Evolutionary conservation across 2,797 vertebrate species (phyloP).

Genomic region (Falco naumanni): DNA sequence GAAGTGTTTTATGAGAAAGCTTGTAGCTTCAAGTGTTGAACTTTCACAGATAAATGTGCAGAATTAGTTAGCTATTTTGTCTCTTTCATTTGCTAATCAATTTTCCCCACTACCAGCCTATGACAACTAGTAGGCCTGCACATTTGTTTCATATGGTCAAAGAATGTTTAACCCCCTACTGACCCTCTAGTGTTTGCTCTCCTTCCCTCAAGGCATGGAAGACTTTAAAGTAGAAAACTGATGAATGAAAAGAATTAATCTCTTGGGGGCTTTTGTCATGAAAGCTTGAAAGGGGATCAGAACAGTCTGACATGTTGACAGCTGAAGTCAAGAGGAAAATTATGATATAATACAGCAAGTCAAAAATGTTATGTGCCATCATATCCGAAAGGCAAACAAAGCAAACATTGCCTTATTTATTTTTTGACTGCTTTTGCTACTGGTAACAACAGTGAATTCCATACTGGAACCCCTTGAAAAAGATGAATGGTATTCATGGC

Average conservation of each 20-base stretch:
- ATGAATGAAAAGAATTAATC: constrained; percentile 69
- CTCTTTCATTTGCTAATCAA: constrained; percentile 67
- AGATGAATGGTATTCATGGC: not conserved
- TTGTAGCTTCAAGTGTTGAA: constrained; percentile 40
- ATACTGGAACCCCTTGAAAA: not conserved
- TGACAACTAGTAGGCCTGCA: constrained; percentile 44
- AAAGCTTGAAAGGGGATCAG: constrained; percentile 60
- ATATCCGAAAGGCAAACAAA: constrained; percentile 6
- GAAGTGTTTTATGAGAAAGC: constrained; percentile 51
- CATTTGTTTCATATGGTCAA: constrained; percentile 61
- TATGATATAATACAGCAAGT: constrained; percentile 61
- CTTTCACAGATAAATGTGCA: constrained; percentile 53
- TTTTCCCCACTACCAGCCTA: constrained; percentile 53
- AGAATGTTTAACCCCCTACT: constrained; percentile 65
- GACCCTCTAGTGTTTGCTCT: constrained; percentile 53
- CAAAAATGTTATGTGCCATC: constrained; percentile 36
- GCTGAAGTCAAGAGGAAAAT: constrained; percentile 66
- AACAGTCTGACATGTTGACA: constrained; percentile 50
- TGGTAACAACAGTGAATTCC: not conserved
- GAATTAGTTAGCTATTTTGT: constrained; percentile 54
- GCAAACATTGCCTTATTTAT: not conserved
- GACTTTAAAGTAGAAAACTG: constrained; percentile 59
- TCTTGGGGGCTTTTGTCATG: constrained; percentile 51
- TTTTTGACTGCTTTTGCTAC: constrained; percentile 23
- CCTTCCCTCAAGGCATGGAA: constrained; percentile 53